Evolutionary conservation across 92 coral and sea anemone genomes (phyloP).

Genomic region (Epizoanthus scotinus): DNA sequence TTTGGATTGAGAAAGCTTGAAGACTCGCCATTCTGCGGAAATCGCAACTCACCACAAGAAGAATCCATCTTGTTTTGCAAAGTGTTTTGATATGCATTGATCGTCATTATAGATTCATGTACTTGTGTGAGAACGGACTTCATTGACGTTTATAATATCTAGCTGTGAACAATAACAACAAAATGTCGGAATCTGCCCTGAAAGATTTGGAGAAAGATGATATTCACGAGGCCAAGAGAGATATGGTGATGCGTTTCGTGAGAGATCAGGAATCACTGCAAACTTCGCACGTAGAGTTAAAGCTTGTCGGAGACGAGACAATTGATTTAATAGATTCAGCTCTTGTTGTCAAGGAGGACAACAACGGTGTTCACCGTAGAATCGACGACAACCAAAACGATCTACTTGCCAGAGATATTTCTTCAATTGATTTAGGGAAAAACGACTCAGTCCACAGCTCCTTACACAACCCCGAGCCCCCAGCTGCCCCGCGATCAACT

Average conservation of each 20-base stretch:
- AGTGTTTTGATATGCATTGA: conserved; percentile 31
- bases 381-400: conserved; percentile 21
- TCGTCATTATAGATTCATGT: conserved; percentile 38
- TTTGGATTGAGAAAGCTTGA: not conserved
- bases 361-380: conserved; percentile 19
- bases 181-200: conserved; percentile 36
- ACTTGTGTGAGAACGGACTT: conserved; percentile 24
- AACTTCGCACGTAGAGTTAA: conserved; percentile 81
- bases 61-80: conserved; percentile 22
- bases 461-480: not conserved
- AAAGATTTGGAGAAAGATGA: conserved; percentile 57
- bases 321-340: conserved; percentile 91
- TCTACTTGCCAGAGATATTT: conserved; percentile 12
- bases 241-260: conserved; percentile 87
- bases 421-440: conserved; percentile 23
- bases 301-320: conserved; percentile 82
- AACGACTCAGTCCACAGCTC: not conserved
- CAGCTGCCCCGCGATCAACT: conserved; percentile 1
- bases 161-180: not conserved
- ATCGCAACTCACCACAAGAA: not conserved
- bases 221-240: conserved; percentile 76
- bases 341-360: conserved; percentile 60
- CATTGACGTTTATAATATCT: conserved; percentile 19
- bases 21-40: not conserved
- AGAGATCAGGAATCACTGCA: conserved; percentile 92